Percentiles rank a stretch among this genome's conserved stretches.
Evolutionary conservation across 2,113 vertebrate species (phyloP).

Genomic region (Andinoacara biseriatus): DNA sequence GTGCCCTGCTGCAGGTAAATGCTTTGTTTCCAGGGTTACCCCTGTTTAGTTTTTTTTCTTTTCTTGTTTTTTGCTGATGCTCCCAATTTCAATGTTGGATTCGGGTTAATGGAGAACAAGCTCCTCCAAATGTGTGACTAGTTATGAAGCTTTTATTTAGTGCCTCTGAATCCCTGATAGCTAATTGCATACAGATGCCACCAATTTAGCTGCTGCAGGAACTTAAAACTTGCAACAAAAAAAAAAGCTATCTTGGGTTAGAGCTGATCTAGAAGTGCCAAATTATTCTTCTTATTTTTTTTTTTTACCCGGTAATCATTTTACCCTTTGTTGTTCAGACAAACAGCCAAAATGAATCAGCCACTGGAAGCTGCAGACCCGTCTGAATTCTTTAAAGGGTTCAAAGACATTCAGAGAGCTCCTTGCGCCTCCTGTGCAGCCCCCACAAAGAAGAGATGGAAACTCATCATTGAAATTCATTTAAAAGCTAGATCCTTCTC

Average conservation of each 20-base stretch:
- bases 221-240: constrained; percentile 11
- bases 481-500: constrained; percentile 56
- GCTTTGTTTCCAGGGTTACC: background rate
- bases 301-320: constrained; percentile 11
- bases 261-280: background rate
- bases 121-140: constrained; percentile 13
- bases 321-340: constrained; percentile 32
- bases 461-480: constrained; percentile 66
- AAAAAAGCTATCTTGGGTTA: background rate
- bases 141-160: constrained; percentile 53
- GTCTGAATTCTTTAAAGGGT: constrained; percentile 59
- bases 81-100: constrained; percentile 12
- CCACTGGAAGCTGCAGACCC: constrained; percentile 12
- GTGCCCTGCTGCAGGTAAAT: background rate
- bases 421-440: constrained; percentile 16
- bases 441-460: constrained; percentile 21
- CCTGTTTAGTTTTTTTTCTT: background rate
- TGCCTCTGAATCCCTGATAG: constrained; percentile 62
- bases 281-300: background rate
- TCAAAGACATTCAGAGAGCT: constrained; percentile 46
- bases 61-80: background rate
- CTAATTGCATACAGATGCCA: constrained; percentile 73
- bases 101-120: constrained; percentile 36
- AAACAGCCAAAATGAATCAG: constrained; percentile 15
- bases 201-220: constrained; percentile 55